A percentile compares a stretch with the other conserved stretches of the same genome.
Evolutionary conservation across 2,797 vertebrate genomes (phyloP).

Genomic region (Pantherophis vulpinus): DNA sequence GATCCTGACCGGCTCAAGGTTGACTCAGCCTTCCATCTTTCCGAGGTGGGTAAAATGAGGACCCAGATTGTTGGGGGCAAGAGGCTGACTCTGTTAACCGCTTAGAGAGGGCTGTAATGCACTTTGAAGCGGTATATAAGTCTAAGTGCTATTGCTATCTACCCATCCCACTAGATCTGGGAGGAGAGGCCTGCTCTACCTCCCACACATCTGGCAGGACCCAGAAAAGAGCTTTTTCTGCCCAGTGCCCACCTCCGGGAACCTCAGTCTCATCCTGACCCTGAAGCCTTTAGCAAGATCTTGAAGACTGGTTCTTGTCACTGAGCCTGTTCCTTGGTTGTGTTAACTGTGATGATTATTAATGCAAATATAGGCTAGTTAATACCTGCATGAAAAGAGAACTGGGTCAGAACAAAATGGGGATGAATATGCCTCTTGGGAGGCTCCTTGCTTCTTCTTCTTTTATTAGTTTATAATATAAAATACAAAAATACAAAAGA

Average conservation of each 20-base stretch:
- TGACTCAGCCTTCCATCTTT: no score
- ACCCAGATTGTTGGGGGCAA: no score
- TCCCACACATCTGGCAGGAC: background rate
- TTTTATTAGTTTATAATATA: no score
- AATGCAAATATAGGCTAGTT: background rate
- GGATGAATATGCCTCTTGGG: background rate
- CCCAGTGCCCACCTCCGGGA: background rate
- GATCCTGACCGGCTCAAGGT: no score
- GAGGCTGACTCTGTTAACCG: no score
- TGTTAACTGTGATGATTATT: background rate
- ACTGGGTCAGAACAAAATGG: background rate
- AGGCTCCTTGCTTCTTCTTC: background rate
- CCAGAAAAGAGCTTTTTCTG: background rate
- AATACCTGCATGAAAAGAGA: background rate
- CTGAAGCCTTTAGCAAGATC: background rate
- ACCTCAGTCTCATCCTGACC: background rate
- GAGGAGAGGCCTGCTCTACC: background rate
- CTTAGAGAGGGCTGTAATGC: no score
- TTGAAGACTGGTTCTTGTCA: background rate
- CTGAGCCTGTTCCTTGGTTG: background rate
- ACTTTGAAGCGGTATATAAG: no score
- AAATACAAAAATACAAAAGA: no score
- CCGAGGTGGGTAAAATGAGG: no score
- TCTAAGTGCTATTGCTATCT: no score
- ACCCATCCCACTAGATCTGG: background rate